Evolutionary conservation across 2,888 invertebrate species (phyloP).

Genomic region (Aproaerema taeniolella): DNA sequence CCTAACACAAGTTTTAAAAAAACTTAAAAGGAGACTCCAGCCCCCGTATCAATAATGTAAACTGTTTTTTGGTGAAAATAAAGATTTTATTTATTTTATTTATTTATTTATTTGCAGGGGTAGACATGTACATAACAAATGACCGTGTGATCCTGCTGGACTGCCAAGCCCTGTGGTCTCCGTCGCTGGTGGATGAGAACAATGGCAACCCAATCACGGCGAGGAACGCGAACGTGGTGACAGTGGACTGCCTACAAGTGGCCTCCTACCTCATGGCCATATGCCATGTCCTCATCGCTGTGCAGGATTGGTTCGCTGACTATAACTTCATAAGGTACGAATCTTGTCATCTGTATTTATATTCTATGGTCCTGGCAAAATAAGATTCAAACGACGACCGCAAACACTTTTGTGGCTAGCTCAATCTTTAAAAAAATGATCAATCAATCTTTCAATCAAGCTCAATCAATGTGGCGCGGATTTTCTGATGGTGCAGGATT

Average conservation of each 20-base stretch:
- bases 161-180: constrained; percentile 88
- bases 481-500: too few relatives aligned
- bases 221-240: constrained; percentile 73
- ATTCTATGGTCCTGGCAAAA: too few relatives aligned
- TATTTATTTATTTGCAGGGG: constrained; percentile 70
- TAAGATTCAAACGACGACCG: too few relatives aligned
- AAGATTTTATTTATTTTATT: too few relatives aligned
- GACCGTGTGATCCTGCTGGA: constrained; percentile 91
- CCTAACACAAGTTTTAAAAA: too few relatives aligned
- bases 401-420: too few relatives aligned
- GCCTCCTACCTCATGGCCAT: constrained; percentile 91
- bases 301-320: constrained; percentile 93
- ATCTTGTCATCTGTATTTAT: background rate
- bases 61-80: too few relatives aligned
- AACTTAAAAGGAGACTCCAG: too few relatives aligned
- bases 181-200: constrained; percentile 83
- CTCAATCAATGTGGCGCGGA: too few relatives aligned
- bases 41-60: too few relatives aligned
- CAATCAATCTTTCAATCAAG: too few relatives aligned
- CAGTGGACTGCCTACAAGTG: constrained; percentile 85
- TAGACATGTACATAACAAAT: constrained; percentile 85
- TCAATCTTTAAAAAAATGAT: too few relatives aligned
- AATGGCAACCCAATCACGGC: constrained; percentile 68
- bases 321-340: constrained; percentile 85
- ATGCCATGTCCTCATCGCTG: constrained; percentile 92